Conservation (phyloP, 2,113 vertebrate genomes). For the Paradoxurus hermaphroditus region DNA sequence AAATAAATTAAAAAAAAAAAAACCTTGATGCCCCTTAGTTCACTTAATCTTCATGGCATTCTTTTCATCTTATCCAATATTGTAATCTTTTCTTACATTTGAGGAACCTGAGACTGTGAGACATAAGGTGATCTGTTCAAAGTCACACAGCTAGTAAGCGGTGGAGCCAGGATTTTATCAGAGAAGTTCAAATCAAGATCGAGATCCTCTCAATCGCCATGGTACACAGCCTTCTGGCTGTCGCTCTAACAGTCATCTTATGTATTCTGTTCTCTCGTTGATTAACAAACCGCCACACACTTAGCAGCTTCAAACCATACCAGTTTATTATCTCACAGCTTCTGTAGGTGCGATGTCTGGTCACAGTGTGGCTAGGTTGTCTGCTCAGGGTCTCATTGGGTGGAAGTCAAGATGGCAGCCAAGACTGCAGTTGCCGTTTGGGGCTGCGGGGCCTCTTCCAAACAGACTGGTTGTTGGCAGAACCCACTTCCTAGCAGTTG, state of each 20-base stretch:
- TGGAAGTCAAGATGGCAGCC: not conserved
- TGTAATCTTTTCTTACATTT: not conserved
- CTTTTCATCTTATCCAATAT: not conserved
- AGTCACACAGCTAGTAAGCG: not conserved
- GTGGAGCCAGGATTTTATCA: not conserved
- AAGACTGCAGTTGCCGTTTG: not conserved
- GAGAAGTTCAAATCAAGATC: not conserved
- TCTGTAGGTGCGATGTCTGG: not conserved
- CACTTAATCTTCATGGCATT: not conserved
- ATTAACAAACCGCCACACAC: not conserved
- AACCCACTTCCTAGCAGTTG: not conserved
- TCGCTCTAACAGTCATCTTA: not conserved
- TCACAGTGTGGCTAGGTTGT: not conserved
- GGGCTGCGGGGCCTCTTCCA: not conserved
- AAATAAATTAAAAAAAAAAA: too few relatives aligned
- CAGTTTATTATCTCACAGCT: not conserved
- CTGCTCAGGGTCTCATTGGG: not conserved
- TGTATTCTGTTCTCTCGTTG: not conserved
- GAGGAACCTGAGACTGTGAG: not conserved
- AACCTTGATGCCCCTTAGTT: not conserved
- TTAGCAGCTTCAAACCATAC: not conserved
- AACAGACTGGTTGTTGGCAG: not conserved
- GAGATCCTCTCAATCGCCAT: accelerated
- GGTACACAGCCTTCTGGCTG: not conserved
- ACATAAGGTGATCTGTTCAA: not conserved